Conservation (phyloP, 1,140 invertebrate species). For the Myzus persicae region DNA sequence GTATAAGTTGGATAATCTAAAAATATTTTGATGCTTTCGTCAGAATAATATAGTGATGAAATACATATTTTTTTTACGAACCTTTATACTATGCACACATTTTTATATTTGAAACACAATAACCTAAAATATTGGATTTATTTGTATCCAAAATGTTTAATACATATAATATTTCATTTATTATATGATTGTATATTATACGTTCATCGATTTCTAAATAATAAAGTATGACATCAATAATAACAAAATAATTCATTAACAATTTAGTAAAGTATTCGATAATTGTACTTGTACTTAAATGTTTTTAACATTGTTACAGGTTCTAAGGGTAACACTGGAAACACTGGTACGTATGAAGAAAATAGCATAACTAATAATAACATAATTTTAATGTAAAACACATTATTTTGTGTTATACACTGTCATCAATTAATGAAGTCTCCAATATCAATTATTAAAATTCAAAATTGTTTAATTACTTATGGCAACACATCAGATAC, state of each 20-base stretch:
- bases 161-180: too few relatives aligned
- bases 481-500: too few relatives aligned
- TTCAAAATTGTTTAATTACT: background rate
- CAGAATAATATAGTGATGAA: too few relatives aligned
- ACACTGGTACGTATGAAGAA: slow-evolving; percentile 66
- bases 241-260: background rate
- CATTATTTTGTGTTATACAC: background rate
- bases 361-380: background rate
- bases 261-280: background rate
- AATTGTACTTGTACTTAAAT: background rate
- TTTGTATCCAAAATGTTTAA: too few relatives aligned
- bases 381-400: background rate
- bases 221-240: background rate
- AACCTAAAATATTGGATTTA: too few relatives aligned
- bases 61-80: too few relatives aligned
- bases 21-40: too few relatives aligned
- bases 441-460: background rate
- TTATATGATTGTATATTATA: background rate
- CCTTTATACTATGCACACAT: too few relatives aligned
- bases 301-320: slow-evolving; percentile 25
- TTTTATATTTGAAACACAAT: too few relatives aligned
- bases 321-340: slow-evolving; percentile 75
- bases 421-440: background rate
- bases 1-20: too few relatives aligned
- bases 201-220: too few relatives aligned